A percentile compares a stretch with the other conserved stretches of the same genome.
phyloP scores from a whole-genome alignment of 2,113 vertebrate genomes.

The Scomber japonicus region DNA sequence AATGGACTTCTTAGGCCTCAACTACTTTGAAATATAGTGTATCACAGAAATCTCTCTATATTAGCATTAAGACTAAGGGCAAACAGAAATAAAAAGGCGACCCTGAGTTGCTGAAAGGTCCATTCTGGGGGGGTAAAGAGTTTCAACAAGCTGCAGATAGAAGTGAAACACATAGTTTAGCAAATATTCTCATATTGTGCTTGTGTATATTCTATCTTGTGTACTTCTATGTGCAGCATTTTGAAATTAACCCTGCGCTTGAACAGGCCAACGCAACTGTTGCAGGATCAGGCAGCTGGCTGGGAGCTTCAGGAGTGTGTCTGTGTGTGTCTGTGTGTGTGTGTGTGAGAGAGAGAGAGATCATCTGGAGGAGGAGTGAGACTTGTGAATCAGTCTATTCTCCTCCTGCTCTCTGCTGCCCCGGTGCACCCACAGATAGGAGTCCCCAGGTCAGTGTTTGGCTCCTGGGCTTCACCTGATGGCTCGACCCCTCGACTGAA shows the following conservation, averaged over 20 bases:
- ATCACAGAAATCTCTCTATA: slow-evolving; percentile 7
- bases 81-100: slow-evolving; percentile 31
- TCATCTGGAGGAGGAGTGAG: slow-evolving; percentile 19
- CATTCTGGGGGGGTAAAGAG: not conserved
- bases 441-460: slow-evolving; percentile 19
- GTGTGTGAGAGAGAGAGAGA: slow-evolving; percentile 14
- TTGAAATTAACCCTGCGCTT: slow-evolving; percentile 23
- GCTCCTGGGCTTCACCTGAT: slow-evolving; percentile 23
- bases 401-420: slow-evolving; percentile 19
- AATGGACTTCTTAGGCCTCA: not conserved
- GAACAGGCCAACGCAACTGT: slow-evolving; percentile 38
- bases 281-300: slow-evolving; percentile 38
- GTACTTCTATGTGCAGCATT: slow-evolving; percentile 33
- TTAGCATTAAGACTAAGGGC: slow-evolving; percentile 18
- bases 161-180: slow-evolving; percentile 1
- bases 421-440: slow-evolving; percentile 11
- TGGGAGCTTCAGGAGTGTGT: not conserved
- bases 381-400: slow-evolving; percentile 21
- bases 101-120: slow-evolving; percentile 58
- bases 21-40: not conserved
- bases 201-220: not conserved
- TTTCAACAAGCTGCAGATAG: slow-evolving; percentile 46
- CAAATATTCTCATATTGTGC: not conserved
- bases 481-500: not conserved
- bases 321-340: slow-evolving; percentile 9